These are phyloP conservation scores for Leucophora obtusa DNA, from an alignment of 2,888 invertebrate genomes.

Conservation along the genomic window DNA sequence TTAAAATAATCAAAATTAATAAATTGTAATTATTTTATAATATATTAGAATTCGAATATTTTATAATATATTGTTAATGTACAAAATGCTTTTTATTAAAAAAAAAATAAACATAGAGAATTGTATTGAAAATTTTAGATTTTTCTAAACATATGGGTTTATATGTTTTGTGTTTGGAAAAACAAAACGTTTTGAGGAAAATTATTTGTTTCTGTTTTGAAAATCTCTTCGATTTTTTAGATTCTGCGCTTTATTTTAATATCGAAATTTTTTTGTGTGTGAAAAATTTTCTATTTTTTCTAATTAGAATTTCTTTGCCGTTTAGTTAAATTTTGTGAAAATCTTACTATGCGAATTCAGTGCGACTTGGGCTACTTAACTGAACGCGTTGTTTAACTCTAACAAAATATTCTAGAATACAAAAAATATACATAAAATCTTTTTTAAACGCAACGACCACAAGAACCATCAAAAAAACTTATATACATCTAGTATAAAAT, in stretches of 20 bases:
- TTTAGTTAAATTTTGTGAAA: conserved; percentile 60
- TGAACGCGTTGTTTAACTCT: conserved; percentile 77
- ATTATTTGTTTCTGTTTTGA: neutral
- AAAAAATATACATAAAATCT: conserved; percentile 11
- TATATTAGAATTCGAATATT: no score
- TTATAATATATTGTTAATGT: neutral
- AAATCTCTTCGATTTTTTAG: neutral
- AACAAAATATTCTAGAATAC: neutral
- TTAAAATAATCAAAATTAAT: neutral
- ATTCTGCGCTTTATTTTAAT: conserved; percentile 53
- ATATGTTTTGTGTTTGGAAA: neutral
- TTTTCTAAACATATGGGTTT: neutral
- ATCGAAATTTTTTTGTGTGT: conserved; percentile 56
- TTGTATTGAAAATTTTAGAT: conserved; percentile 1
- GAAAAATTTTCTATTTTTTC: conserved; percentile 8
- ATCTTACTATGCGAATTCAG: conserved; percentile 76
- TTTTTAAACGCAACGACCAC: conserved; percentile 46
- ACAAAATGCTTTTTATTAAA: conserved; percentile 1
- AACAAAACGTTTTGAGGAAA: neutral
- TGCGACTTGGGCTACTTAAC: conserved; percentile 79
- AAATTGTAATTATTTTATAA: neutral
- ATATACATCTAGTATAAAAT: conserved; percentile 41
- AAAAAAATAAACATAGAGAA: neutral
- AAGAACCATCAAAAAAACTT: conserved; percentile 31
- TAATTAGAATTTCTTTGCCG: neutral